Evolutionary conservation across 1,140 invertebrate genomes (phyloP).

Genomic region (Bacillus rossius): DNA sequence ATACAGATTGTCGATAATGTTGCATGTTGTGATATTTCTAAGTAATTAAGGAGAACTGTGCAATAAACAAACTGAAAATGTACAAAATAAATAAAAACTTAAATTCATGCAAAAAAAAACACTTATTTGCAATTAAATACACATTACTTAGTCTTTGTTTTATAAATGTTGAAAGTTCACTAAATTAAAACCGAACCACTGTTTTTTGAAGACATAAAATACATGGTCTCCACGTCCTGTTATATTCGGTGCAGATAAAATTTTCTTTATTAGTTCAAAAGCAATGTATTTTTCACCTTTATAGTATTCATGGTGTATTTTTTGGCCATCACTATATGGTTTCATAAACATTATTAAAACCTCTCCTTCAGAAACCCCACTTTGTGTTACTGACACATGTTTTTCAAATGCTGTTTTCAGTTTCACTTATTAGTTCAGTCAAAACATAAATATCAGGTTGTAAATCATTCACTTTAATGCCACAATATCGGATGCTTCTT

Average conservation of each 20-base stretch:
- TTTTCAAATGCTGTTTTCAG: background rate
- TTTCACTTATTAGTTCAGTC: background rate
- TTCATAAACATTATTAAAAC: slow-evolving; percentile 1
- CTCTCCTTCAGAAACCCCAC: background rate
- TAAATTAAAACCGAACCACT: too few relatives aligned
- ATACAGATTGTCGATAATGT: too few relatives aligned
- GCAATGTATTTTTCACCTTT: slow-evolving; percentile 3
- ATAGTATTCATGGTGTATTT: background rate
- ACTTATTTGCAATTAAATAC: too few relatives aligned
- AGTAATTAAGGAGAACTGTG: too few relatives aligned
- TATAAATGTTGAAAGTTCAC: background rate
- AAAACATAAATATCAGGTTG: background rate
- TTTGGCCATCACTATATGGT: background rate
- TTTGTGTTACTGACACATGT: background rate
- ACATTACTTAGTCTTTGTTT: too few relatives aligned
- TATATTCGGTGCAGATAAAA: background rate
- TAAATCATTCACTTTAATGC: background rate
- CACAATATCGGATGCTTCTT: background rate
- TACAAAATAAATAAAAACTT: too few relatives aligned
- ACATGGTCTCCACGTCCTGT: background rate
- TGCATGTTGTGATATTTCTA: too few relatives aligned
- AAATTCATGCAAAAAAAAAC: too few relatives aligned
- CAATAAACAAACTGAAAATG: too few relatives aligned
- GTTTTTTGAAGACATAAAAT: background rate
- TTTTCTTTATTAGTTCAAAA: background rate